These are phyloP conservation scores for Leucozona laternaria DNA, from an alignment of 2,888 invertebrate species.

Conservation along the genomic window DNA sequence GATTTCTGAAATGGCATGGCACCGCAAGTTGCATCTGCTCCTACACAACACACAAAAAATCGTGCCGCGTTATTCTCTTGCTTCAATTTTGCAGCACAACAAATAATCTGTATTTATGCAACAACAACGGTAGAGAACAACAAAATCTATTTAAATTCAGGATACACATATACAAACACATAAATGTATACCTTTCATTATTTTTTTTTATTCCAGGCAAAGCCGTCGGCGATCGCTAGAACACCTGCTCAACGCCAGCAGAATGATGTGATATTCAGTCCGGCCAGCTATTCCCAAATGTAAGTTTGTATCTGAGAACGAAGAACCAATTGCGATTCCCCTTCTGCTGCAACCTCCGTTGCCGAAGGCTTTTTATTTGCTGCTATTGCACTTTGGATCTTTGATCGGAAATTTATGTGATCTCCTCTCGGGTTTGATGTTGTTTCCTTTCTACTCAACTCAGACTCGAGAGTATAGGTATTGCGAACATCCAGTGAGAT, in stretches of 20 bases:
- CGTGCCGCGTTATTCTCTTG: conserved; percentile 48
- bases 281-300: conserved; percentile 82
- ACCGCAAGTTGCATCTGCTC: conserved; percentile 71
- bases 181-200: conserved; percentile 35
- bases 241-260: conserved; percentile 80
- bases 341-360: conserved; percentile 14
- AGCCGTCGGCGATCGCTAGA: conserved; percentile 78
- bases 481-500: conserved; percentile 56
- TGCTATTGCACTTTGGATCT: conserved; percentile 72
- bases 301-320: conserved; percentile 77
- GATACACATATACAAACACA: conserved; percentile 7
- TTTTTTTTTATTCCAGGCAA: conserved; percentile 78
- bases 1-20: conserved; percentile 67
- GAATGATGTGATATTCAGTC: conserved; percentile 80
- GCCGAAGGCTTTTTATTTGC: conserved; percentile 51
- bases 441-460: conserved; percentile 68
- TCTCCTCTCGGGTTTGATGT: conserved; percentile 71
- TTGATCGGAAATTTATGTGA: conserved; percentile 76
- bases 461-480: conserved; percentile 33
- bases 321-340: conserved; percentile 52
- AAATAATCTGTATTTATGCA: conserved; percentile 34
- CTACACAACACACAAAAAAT: conserved; percentile 46
- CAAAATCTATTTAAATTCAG: conserved; percentile 72
- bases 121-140: conserved; percentile 42
- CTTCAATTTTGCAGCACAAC: conserved; percentile 49